Evolutionary conservation across 1,140 invertebrate genomes (phyloP).

Genomic region (Drosophila leontia): DNA sequence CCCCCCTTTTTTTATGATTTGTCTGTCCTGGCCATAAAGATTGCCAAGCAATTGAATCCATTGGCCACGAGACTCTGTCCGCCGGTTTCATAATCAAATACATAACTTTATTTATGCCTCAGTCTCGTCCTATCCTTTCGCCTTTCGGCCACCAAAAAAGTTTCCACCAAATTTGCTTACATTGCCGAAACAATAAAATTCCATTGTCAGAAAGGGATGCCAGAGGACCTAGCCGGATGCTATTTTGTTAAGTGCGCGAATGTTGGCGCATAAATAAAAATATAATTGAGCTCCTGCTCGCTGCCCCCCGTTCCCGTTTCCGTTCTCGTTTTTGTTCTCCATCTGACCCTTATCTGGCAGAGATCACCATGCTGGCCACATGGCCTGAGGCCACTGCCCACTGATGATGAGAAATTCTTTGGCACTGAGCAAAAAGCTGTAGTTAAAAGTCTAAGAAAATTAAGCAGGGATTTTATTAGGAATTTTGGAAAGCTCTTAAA

Average conservation of each 20-base stretch:
- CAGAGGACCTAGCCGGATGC: constrained; percentile 37
- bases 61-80: constrained; percentile 51
- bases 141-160: constrained; percentile 35
- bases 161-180: constrained; percentile 74
- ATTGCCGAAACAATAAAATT: constrained; percentile 78
- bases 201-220: constrained; percentile 68
- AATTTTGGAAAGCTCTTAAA: background rate
- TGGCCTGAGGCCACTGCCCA: constrained; percentile 29
- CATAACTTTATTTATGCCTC: constrained; percentile 74
- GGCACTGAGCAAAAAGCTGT: constrained; percentile 7
- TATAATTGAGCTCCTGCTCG: constrained; percentile 66
- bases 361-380: constrained; percentile 37
- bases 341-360: constrained; percentile 2
- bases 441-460: background rate
- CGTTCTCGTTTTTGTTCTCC: background rate
- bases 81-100: constrained; percentile 73
- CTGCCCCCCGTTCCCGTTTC: background rate
- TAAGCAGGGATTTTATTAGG: background rate
- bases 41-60: constrained; percentile 76
- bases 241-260: constrained; percentile 77
- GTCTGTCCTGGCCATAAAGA: constrained; percentile 30
- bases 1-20: constrained; percentile 38
- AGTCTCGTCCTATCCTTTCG: background rate
- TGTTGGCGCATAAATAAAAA: constrained; percentile 81
- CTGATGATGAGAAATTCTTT: constrained; percentile 21